These are phyloP conservation scores for Malaclemys terrapin DNA, from an alignment of 2,113 vertebrate genomes.

Conservation along the genomic window DNA sequence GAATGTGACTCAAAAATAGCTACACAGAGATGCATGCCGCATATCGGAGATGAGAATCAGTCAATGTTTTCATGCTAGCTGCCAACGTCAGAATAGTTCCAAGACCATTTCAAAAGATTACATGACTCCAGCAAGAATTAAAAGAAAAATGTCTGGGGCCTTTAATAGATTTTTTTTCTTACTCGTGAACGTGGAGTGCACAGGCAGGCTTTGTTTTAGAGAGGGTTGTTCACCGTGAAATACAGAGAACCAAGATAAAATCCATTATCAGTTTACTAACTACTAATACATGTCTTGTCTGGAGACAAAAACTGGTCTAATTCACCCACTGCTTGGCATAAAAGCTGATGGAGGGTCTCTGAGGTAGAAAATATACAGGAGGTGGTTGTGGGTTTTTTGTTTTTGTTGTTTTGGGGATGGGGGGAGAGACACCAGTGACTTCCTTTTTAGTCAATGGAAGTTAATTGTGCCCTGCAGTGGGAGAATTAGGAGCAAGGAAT, in stretches of 20 bases:
- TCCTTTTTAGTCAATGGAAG: neutral
- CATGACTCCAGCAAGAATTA: conserved; percentile 17
- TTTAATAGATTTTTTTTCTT: conserved; percentile 15
- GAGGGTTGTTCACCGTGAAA: conserved; percentile 37
- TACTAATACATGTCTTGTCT: neutral
- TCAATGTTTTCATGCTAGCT: conserved; percentile 26
- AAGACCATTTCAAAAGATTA: conserved; percentile 56
- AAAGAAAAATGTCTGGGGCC: neutral
- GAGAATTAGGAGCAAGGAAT: too few relatives aligned
- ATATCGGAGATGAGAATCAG: conserved; percentile 48
- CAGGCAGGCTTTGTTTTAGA: conserved; percentile 48
- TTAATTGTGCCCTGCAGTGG: neutral
- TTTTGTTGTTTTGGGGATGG: neutral
- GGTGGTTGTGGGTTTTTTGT: neutral
- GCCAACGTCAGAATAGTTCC: conserved; percentile 48
- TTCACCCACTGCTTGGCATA: neutral
- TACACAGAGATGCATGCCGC: conserved; percentile 16
- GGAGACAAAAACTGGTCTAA: neutral
- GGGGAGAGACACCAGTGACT: neutral
- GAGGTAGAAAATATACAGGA: neutral
- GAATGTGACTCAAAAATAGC: conserved; percentile 33
- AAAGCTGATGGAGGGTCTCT: neutral
- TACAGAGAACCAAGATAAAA: conserved; percentile 30
- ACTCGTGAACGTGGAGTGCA: neutral
- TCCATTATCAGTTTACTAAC: neutral